A percentile compares a stretch with the other conserved stretches of the same genome.
Conservation (phyloP, 2,888 invertebrate species). For the Sthenelais limicola region DNA sequence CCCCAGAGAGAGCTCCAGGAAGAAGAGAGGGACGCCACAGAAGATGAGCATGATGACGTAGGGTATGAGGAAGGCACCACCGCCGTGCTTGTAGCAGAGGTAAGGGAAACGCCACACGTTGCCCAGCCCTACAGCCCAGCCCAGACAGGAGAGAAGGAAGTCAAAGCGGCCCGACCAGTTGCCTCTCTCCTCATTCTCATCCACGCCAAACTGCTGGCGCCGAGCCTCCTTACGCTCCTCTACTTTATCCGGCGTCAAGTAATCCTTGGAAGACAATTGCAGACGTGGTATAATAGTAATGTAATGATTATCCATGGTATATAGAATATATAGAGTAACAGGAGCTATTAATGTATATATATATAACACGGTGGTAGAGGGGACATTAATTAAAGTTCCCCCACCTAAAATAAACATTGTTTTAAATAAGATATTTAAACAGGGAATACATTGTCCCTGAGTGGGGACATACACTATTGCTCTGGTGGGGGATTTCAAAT, state of each 20-base stretch:
- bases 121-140: slow-evolving; percentile 66
- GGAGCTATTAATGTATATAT: too few species aligned
- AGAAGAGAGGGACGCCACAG: slow-evolving; percentile 69
- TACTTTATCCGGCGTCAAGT: slow-evolving; percentile 23
- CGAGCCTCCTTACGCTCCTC: slow-evolving; percentile 25
- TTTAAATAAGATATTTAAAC: too few species aligned
- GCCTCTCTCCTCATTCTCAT: slow-evolving; percentile 74
- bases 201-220: slow-evolving; percentile 49
- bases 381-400: too few species aligned
- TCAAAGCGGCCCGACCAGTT: slow-evolving; percentile 75
- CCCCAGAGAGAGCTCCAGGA: slow-evolving; percentile 68
- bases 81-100: slow-evolving; percentile 67
- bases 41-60: slow-evolving; percentile 68
- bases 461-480: too few species aligned
- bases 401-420: too few species aligned
- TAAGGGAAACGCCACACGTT: slow-evolving; percentile 79
- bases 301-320: too few species aligned
- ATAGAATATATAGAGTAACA: too few species aligned
- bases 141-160: slow-evolving; percentile 71
- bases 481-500: too few species aligned
- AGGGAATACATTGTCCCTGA: too few species aligned
- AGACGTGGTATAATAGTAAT: too few species aligned
- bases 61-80: slow-evolving; percentile 71
- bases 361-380: too few species aligned
- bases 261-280: slow-evolving; percentile 15